These are phyloP conservation scores for Stenichneumon culpator DNA, from an alignment of 2,888 invertebrate species.

Conservation along the genomic window DNA sequence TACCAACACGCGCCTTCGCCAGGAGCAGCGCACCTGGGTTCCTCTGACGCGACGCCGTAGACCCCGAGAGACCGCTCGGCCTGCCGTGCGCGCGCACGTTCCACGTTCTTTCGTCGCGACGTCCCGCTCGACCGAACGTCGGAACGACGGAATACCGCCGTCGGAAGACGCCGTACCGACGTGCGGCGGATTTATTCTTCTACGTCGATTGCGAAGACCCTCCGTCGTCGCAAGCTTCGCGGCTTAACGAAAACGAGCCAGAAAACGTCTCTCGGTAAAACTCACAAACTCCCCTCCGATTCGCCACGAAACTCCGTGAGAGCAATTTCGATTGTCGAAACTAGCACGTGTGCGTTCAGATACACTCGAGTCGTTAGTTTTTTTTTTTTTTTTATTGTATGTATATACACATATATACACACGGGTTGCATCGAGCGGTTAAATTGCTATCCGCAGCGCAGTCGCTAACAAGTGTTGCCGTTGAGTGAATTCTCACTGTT, in stretches of 20 bases:
- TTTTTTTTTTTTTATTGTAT: background rate
- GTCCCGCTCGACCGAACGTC: background rate
- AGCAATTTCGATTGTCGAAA: constrained; percentile 1
- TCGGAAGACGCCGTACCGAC: background rate
- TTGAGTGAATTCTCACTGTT: constrained; percentile 8
- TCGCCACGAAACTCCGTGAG: background rate
- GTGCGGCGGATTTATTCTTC: background rate
- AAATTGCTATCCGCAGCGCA: background rate
- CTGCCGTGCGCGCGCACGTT: background rate
- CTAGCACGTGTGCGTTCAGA: background rate
- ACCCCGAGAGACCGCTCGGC: background rate
- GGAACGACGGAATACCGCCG: background rate
- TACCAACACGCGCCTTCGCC: constrained; percentile 38
- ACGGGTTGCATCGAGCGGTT: background rate
- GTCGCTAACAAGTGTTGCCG: background rate
- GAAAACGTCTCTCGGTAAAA: background rate
- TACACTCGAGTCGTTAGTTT: background rate
- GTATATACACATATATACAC: background rate
- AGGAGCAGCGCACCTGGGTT: constrained; percentile 63
- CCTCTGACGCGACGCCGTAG: constrained; percentile 43
- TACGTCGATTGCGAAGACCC: too few relatives aligned
- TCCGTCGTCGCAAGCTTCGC: background rate
- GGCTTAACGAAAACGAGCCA: background rate
- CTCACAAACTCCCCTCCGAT: background rate
- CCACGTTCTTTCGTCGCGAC: background rate